A percentile compares a stretch with the other conserved stretches of the same genome.
Conservation (phyloP, 2,797 vertebrate species). For the Ctenopoma kingsleyae region DNA sequence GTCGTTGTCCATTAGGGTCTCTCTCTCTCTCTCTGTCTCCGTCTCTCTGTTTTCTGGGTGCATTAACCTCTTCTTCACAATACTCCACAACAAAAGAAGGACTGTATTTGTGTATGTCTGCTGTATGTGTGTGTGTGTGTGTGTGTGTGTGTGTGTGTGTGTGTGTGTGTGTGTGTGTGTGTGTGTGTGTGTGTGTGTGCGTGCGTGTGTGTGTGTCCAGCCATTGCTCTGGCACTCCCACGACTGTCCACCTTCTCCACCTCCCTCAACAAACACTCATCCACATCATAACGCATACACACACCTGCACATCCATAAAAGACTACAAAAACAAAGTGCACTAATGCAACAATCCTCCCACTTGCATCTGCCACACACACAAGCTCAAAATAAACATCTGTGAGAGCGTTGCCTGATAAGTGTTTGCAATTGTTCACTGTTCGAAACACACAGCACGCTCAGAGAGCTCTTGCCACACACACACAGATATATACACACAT, state of each 20-base stretch:
- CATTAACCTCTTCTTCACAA: conserved; percentile 74
- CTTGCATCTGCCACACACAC: background rate
- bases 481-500: conserved; percentile 6
- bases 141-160: too few species aligned
- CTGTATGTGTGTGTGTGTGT: conserved; percentile 10
- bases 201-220: conserved; percentile 17
- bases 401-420: conserved; percentile 1
- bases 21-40: conserved; percentile 31
- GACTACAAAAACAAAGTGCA: conserved; percentile 20
- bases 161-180: conserved; percentile 14
- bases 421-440: conserved; percentile 1
- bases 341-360: conserved; percentile 23
- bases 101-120: conserved; percentile 42
- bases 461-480: conserved; percentile 9
- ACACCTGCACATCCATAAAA: conserved; percentile 26
- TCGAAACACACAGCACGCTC: conserved; percentile 16
- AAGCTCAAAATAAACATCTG: conserved; percentile 1
- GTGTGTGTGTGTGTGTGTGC: conserved; percentile 8
- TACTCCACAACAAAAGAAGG: conserved; percentile 67
- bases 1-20: conserved; percentile 68
- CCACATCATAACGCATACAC: conserved; percentile 8
- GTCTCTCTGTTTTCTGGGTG: conserved; percentile 52
- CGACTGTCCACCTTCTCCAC: conserved; percentile 20
- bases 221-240: conserved; percentile 12
- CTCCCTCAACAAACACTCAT: conserved; percentile 31